These are phyloP conservation scores for Myrmophylax atrothorax DNA, from an alignment of 2,113 vertebrate species.

Conservation along the genomic window DNA sequence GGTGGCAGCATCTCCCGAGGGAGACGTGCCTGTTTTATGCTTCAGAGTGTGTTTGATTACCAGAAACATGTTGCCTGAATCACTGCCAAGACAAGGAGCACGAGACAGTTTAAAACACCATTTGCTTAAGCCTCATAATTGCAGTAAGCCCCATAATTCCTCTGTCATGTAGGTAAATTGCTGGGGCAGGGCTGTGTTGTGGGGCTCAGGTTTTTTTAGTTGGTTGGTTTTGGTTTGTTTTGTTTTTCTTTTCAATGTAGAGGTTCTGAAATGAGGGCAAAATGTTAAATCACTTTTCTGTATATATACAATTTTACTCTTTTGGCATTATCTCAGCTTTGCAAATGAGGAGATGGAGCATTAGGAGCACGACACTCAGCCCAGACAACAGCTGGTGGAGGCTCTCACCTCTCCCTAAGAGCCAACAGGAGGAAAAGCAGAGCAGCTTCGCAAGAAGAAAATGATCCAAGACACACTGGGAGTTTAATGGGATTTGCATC, in stretches of 20 bases:
- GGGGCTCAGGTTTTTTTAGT: neutral
- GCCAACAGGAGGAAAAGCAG: neutral
- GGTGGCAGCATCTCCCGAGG: neutral
- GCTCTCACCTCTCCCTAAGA: neutral
- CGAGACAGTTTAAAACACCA: neutral
- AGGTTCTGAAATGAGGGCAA: neutral
- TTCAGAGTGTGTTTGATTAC: conserved; percentile 10
- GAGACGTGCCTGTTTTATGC: neutral
- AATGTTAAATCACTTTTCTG: neutral
- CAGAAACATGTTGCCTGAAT: neutral
- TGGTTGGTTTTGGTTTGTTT: neutral
- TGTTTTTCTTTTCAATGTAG: neutral
- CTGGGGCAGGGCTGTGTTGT: too few species aligned
- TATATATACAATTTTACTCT: neutral
- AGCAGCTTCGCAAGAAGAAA: neutral
- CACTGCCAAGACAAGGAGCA: neutral
- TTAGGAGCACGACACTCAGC: neutral
- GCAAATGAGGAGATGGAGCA: neutral
- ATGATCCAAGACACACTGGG: neutral
- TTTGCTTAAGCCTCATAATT: neutral
- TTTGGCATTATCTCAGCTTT: neutral
- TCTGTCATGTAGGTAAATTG: neutral
- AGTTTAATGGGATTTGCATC: neutral
- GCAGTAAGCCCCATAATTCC: neutral
- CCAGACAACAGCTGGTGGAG: conserved; percentile 16